These are phyloP conservation scores for Nudaria mundana DNA, from an alignment of 2,888 invertebrate genomes.

Conservation along the genomic window DNA sequence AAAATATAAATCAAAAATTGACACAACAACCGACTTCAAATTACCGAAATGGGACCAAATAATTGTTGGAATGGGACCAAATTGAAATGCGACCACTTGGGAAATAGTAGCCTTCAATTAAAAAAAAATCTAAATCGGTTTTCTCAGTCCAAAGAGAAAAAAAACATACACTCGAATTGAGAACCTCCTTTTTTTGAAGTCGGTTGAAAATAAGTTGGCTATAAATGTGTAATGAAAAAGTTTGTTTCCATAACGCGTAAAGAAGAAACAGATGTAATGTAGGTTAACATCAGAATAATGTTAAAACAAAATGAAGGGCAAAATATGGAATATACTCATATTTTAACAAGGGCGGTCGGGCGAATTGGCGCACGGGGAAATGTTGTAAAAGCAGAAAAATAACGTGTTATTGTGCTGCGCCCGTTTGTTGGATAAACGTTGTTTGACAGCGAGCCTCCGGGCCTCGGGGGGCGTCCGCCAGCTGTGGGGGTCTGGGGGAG, in stretches of 20 bases:
- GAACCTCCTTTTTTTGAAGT: too few species aligned
- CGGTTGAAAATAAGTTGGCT: conserved; percentile 7
- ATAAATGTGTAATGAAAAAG: conserved; percentile 11
- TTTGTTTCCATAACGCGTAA: conserved; percentile 45
- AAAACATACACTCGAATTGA: too few species aligned
- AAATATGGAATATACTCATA: conserved; percentile 47
- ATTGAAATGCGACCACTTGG: too few species aligned
- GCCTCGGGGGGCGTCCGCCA: conserved; percentile 27
- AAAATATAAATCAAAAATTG: too few species aligned
- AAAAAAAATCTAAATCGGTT: too few species aligned
- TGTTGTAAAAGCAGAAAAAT: conserved; percentile 60
- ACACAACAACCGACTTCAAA: too few species aligned
- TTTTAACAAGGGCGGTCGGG: conserved; percentile 41
- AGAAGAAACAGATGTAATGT: conserved; percentile 30
- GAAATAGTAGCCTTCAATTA: too few species aligned
- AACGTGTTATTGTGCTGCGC: conserved; percentile 66
- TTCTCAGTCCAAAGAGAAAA: too few species aligned
- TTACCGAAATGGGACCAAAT: too few species aligned
- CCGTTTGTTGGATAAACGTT: conserved; percentile 69
- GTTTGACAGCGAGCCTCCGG: conserved; percentile 60
- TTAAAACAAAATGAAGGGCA: conserved; percentile 37
- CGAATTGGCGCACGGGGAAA: conserved; percentile 54
- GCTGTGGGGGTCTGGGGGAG: conserved; percentile 24
- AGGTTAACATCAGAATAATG: conserved; percentile 33
- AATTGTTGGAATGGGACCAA: too few species aligned